Evolutionary conservation across 2,113 vertebrate species (phyloP), one percentile per base, ranked within the genome.

Genomic region (Emydura subglobosa): DNA sequence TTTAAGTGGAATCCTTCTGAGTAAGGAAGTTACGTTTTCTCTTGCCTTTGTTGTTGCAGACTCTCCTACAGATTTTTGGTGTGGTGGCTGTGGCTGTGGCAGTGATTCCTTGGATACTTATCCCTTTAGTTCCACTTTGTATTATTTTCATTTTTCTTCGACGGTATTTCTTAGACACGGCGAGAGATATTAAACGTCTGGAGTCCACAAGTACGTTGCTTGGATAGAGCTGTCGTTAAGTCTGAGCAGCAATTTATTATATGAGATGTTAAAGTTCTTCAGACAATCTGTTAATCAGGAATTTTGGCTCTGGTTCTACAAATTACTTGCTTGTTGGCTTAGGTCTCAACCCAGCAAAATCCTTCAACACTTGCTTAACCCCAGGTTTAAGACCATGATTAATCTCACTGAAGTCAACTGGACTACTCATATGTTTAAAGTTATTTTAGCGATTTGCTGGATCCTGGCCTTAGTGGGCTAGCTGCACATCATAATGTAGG

Each of bases 101-200:
- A 1, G 98, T 99, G 97, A 99, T 99, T 91, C 99, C 99, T 65
- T 99, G 99, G 99, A 98, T 99, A 87, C 97, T 98, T 4, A 97
- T 99, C 90, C 99, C 98, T 6, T 97, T 99, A 88, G 86, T 98
- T 96, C 99, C 99, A 49, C 99, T 99, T 34, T 93, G 98, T 89
- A 94, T 98, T 91, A 7, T 98, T 97, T 99, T 99, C 98, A 97
- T 99, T 96, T 94, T 98, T 94, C 98, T 99, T 94, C 98, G 99
- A 34, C 93, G 97, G 29, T 99, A 99, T 96, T 99, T 99, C 98
- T 98, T 99, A 95, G 97, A 98, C 93, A 99, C 99, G 7, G 99
- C 99, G 68, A 98, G 99, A 96, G 99, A 99, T 92, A 98, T 99
- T 96, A 99, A 99, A 97, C 99, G 98, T 72, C 98, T 99, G 19